Evolutionary conservation across 2,113 vertebrate genomes (phyloP), one percentile per base, ranked within the genome.

Genomic region (Hypanus sabinus): DNA sequence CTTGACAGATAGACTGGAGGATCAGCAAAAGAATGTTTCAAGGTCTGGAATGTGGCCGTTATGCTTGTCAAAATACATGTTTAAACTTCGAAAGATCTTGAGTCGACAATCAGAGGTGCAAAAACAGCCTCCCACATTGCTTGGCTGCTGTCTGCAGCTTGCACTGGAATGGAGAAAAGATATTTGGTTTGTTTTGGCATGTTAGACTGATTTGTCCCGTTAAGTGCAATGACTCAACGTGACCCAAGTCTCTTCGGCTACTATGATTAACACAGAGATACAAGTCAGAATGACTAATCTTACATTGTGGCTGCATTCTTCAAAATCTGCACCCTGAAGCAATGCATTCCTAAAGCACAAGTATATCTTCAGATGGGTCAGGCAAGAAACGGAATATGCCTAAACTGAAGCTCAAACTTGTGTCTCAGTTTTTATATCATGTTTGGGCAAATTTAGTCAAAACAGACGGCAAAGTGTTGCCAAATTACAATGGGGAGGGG

Each of bases 211-310:
- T 71, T 71, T 92, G 70, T 88, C 55, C 55, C 57, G 1, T 79
- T 27, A 57, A 90, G 87, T n/a, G 60, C 36, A 71, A 46, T 92
- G 90, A 70, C 83, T 88, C 90, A 92, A 70, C 36, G 27, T 92
- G 90, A 92, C 90, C 71, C 90, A 70, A 92, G 90, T 38, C 18
- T 71, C 90, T 71, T 22, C 12, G 33, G 68, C 90, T 27, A 14
- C 38, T 33, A 24, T 91, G n/a, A 36, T 92, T 71, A 71, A 36
- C 71, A 38, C 90, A 38, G 22, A 27, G 36, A 65, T 46, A 65
- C 27, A 38, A 36, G 46, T 62, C 90, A 92, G 36, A 92, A 27
- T 71, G 33, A 92, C 68, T 92, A 46, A 92, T 71, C 33, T 71
- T 88, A n/a, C 11, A 0, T 88, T n/a, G 5, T 33, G 22, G 90